A percentile compares a stretch with the other conserved stretches of the same genome.
These are phyloP conservation scores for Suncus etruscus DNA, from an alignment of 2,113 vertebrate genomes.

Conservation along the genomic window DNA sequence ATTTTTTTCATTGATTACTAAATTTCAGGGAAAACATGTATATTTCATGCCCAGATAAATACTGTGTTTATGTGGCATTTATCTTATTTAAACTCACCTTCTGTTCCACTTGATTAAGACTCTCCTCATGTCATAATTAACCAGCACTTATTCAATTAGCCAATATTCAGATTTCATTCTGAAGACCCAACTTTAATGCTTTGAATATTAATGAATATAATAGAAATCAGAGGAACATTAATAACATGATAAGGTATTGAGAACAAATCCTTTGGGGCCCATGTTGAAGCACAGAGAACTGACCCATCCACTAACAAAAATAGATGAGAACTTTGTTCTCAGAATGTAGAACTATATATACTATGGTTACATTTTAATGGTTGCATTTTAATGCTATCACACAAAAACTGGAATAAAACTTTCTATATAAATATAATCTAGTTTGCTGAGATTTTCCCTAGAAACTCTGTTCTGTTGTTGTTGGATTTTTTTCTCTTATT, in stretches of 20 bases:
- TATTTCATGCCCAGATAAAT: too few species aligned
- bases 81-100: too few species aligned
- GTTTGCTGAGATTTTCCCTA: constrained; percentile 14
- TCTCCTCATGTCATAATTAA: too few species aligned
- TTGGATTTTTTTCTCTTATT: too few species aligned
- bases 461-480: too few species aligned
- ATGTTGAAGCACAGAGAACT: not conserved
- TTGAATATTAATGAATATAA: not conserved
- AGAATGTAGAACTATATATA: not conserved
- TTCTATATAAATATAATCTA: constrained; percentile 21
- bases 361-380: not conserved
- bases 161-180: not conserved
- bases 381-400: not conserved
- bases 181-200: not conserved
- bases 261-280: not conserved
- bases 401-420: not conserved
- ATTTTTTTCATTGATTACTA: too few species aligned
- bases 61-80: too few species aligned
- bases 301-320: not conserved
- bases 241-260: not conserved
- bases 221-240: not conserved
- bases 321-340: not conserved
- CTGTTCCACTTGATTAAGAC: too few species aligned
- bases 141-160: too few species aligned
- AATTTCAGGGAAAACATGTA: too few species aligned